Base-by-base conservation (phyloP, 2,113 vertebrate species). In the Polypterus bichir region DNA sequence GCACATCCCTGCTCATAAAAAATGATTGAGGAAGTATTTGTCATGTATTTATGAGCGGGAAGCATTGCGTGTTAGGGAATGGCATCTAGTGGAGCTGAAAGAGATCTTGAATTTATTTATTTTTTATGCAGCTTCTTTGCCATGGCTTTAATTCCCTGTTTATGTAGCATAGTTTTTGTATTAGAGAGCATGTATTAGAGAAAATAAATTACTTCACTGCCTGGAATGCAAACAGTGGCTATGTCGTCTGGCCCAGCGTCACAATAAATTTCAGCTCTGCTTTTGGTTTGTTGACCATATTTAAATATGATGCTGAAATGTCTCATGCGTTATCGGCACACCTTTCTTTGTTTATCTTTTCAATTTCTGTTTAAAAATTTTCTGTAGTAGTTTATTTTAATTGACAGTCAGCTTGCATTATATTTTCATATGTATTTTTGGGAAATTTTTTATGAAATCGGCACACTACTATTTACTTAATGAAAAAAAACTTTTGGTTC, bases 1-100 rank as follows among this genome's bases (percentile, higher is more conserved):
- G 90, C 92, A 90, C 92, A 94, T 94, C 91, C 90, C 89, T 86
- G 88, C 92, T 97, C 88, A 82, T 97, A 97, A 97, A 97, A 94
- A 91, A 92, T 94, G 91, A 96, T 93, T 93, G 94, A 92, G 92
- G 91, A 92, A 85, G 90, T 92, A 89, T 94, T 97, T 94, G 91
- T 94, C 92, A 91, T 95, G 89, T 92, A 90, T 97, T 97, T 94
- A 97, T 92, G 89, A 93, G 88, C 86, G 82, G 85, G 88, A 91
- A 90, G 87, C 87, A 88, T 90, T 87, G 89, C 92, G 86, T 88
- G 91, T 92, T 91, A 81, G 84, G 85, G 87, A 91, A 90, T 86
- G 86, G 89, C 87, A 89, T 93, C 87, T 85, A 85, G 79, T 83
- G 86, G 87, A 88, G 87, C 84, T 81, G 82, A 81, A 86, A 69